Percentiles rank a stretch among this genome's conserved stretches.
Evolutionary conservation across 1,140 invertebrate genomes (phyloP).

Genomic region (Yoshiicerus persimilis): DNA sequence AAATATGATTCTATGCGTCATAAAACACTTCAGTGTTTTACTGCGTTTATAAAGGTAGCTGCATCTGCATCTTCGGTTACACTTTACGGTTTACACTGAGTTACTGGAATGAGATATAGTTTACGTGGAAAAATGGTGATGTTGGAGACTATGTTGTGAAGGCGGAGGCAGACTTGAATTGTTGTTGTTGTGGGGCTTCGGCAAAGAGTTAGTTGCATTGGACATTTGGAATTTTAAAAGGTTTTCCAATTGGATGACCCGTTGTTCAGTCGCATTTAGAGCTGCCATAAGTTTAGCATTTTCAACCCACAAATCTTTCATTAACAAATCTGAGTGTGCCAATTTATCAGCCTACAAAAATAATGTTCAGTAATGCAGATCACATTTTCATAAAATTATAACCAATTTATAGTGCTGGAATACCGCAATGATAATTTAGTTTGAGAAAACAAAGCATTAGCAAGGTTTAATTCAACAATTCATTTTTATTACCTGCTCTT

Average conservation of each 20-base stretch:
- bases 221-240: slow-evolving; percentile 41
- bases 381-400: not conserved
- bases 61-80: not conserved
- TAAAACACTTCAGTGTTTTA: not conserved
- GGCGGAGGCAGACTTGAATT: not conserved
- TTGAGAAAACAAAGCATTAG: no score
- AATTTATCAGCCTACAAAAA: slow-evolving; percentile 61
- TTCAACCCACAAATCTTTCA: slow-evolving; percentile 78
- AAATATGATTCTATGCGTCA: not conserved
- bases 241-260: slow-evolving; percentile 37
- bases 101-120: not conserved
- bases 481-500: slow-evolving; percentile 56
- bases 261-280: slow-evolving; percentile 64
- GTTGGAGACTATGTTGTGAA: slow-evolving; percentile 1
- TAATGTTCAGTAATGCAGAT: not conserved
- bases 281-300: slow-evolving; percentile 70
- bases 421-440: no score
- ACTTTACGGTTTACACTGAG: not conserved
- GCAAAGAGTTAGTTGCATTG: not conserved
- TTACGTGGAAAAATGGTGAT: slow-evolving; percentile 9
- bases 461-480: not conserved
- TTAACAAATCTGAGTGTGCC: slow-evolving; percentile 69
- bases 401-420: not conserved
- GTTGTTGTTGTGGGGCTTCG: not conserved
- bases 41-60: not conserved